Conservation (phyloP, 2,113 vertebrate species). For the Phoxinus phoxinus region DNA sequence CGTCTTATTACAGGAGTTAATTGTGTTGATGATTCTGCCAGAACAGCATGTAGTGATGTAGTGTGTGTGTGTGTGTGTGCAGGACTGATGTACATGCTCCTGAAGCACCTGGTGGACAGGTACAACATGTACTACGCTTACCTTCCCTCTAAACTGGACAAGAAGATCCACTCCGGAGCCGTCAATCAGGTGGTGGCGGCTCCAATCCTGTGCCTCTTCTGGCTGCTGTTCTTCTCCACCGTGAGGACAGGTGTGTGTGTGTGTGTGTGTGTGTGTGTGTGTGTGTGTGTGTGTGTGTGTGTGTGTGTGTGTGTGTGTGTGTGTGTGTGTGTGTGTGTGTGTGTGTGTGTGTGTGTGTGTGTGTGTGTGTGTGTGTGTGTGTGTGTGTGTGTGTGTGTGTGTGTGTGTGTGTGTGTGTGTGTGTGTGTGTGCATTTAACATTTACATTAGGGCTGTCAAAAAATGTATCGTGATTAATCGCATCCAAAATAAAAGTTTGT, state of each 20-base stretch:
- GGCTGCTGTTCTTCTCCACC: constrained; percentile 96
- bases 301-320: constrained; percentile 69
- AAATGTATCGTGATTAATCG: no score
- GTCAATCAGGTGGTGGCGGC: constrained; percentile 98
- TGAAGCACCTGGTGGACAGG: constrained; percentile 96
- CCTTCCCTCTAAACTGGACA: constrained; percentile 95
- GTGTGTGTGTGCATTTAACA: no score
- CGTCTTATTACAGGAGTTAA: not conserved
- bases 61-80: not conserved
- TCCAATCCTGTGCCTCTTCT: constrained; percentile 96
- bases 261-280: no score
- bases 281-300: no score
- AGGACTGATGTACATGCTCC: constrained; percentile 98
- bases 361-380: constrained; percentile 48
- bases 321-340: constrained; percentile 67
- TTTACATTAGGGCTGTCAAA: no score
- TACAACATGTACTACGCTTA: constrained; percentile 99
- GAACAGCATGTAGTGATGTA: no score
- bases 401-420: constrained; percentile 69
- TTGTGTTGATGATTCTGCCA: not conserved
- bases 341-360: constrained; percentile 66
- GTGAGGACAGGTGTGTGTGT: constrained; percentile 83
- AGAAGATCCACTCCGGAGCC: constrained; percentile 96
- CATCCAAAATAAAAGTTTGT: no score
- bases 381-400: constrained; percentile 68